These are phyloP conservation scores for Oxytorus armatus DNA, from an alignment of 2,888 invertebrate genomes.

Conservation along the genomic window DNA sequence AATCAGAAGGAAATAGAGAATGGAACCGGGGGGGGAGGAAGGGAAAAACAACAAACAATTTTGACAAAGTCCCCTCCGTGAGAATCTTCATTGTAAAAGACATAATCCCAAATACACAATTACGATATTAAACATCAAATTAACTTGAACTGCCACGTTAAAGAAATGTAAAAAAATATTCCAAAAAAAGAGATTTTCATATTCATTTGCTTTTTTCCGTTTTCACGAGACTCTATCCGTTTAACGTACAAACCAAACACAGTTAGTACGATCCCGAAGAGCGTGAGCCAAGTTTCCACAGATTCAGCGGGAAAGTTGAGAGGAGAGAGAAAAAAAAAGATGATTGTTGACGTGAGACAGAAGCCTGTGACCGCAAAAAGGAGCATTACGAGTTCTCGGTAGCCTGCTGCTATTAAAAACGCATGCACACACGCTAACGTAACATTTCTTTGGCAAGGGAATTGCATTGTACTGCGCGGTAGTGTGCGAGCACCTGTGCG, in stretches of 20 bases:
- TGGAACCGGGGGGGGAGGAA: too few relatives aligned
- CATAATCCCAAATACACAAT: too few relatives aligned
- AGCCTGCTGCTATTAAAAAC: conserved; percentile 13
- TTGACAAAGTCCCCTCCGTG: neutral
- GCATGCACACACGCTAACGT: neutral
- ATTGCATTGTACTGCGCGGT: neutral
- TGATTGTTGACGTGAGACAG: neutral
- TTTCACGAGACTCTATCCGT: too few relatives aligned
- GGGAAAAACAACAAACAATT: neutral
- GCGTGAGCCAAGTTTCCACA: conserved; percentile 18
- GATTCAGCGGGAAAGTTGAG: neutral
- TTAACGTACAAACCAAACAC: too few relatives aligned
- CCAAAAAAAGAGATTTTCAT: too few relatives aligned
- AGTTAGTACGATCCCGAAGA: too few relatives aligned
- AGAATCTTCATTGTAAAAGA: conserved; percentile 12
- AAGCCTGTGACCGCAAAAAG: conserved; percentile 30
- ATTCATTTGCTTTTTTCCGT: too few relatives aligned
- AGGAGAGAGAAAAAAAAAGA: neutral
- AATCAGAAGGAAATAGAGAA: conserved; percentile 5
- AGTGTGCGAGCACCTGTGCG: conserved; percentile 7
- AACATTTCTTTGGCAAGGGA: neutral
- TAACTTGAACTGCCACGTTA: too few relatives aligned
- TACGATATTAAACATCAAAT: too few relatives aligned
- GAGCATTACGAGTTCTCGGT: conserved; percentile 8
- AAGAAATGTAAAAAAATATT: too few relatives aligned